phyloP scores from a whole-genome alignment of 2,797 vertebrate species.

The Leuciscus waleckii region DNA sequence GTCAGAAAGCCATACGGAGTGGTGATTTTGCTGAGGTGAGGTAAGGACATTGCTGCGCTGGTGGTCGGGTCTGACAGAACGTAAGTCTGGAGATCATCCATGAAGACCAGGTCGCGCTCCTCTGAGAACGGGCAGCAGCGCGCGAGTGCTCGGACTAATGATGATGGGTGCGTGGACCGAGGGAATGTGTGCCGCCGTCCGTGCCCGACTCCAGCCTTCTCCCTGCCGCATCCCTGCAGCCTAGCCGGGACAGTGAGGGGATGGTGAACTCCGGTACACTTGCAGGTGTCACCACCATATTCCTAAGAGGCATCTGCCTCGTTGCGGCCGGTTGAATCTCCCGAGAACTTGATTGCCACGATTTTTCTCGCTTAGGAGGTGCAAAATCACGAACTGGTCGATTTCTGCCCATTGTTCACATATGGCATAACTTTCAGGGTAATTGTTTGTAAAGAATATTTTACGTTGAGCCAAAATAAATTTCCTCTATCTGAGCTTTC shows the following conservation, averaged over 20 bases:
- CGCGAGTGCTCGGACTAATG: not conserved
- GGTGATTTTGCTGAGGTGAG: slow-evolving; percentile 62
- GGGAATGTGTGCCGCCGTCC: slow-evolving; percentile 44
- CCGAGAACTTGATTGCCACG: not conserved
- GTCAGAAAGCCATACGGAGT: slow-evolving; percentile 63
- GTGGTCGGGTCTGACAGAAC: slow-evolving; percentile 55
- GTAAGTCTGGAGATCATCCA: not conserved
- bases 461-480: not conserved
- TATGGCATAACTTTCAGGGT: not conserved
- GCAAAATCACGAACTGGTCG: not conserved
- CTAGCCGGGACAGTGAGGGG: slow-evolving; percentile 48
- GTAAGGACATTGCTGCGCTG: slow-evolving; percentile 62
- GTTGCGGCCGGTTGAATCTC: slow-evolving; percentile 29
- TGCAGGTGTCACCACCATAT: slow-evolving; percentile 66
- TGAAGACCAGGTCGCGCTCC: not conserved
- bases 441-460: not conserved
- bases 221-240: not conserved
- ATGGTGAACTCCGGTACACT: slow-evolving; percentile 63
- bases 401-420: slow-evolving; percentile 4
- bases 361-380: slow-evolving; percentile 3
- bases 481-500: not conserved
- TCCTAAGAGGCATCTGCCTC: slow-evolving; percentile 48
- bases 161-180: slow-evolving; percentile 24
- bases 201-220: not conserved
- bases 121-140: slow-evolving; percentile 37